Conservation (phyloP, 2,797 vertebrate species). For the Cossypha caffra region DNA sequence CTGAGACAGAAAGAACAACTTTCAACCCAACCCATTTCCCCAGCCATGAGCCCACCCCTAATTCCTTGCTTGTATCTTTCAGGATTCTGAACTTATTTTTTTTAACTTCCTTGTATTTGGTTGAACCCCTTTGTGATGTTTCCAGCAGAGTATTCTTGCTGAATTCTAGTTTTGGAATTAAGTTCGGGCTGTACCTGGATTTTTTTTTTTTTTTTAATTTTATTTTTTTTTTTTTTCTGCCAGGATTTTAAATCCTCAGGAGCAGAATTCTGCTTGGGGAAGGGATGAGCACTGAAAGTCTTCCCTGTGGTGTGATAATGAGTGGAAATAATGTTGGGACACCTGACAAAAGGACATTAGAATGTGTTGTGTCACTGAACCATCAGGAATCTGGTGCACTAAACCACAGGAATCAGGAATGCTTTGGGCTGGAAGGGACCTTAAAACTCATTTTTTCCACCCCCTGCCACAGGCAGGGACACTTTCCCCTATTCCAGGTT, state of each 20-base stretch:
- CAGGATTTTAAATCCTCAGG: not conserved
- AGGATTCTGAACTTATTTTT: not conserved
- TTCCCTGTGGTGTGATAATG: not conserved
- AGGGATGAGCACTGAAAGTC: not conserved
- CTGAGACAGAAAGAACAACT: not conserved
- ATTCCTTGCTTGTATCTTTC: not conserved
- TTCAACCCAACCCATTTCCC: not conserved
- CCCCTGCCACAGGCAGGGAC: not conserved
- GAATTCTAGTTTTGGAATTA: not conserved
- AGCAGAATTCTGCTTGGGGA: not conserved
- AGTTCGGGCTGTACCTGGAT: not conserved
- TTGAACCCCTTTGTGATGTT: not conserved
- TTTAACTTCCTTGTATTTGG: not conserved
- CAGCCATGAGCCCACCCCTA: not conserved
- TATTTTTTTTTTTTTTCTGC: not conserved
- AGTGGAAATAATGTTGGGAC: not conserved
- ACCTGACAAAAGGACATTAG: not conserved
- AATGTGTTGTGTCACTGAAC: not conserved
- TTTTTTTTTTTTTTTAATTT: not conserved
- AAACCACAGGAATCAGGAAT: not conserved
- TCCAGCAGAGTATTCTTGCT: not conserved
- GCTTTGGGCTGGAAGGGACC: not conserved
- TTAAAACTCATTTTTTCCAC: not conserved
- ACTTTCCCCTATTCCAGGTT: rapidly evolving
- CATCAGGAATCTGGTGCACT: not conserved